phyloP scores from a whole-genome alignment of 2,113 vertebrate genomes.

The Thalassoma bifasciatum region DNA sequence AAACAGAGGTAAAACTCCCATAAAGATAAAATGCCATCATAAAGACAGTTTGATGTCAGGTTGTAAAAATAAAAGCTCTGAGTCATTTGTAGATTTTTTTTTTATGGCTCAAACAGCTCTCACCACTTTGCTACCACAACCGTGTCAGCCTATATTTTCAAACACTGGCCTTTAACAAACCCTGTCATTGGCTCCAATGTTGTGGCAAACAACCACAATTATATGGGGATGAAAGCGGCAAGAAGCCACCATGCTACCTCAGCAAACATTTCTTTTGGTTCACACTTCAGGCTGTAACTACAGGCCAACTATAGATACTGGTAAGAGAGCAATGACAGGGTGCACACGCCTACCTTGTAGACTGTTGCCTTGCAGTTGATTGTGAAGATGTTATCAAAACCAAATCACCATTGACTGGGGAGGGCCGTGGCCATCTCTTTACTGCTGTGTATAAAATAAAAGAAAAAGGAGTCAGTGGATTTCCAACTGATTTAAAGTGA shows the following conservation, averaged over 20 bases:
- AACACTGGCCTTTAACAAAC: background rate
- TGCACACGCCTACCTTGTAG: constrained; percentile 2
- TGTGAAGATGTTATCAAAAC: constrained; percentile 22
- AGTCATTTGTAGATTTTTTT: no score
- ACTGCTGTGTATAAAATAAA: background rate
- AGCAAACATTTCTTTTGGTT: constrained; percentile 6
- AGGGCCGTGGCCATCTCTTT: background rate
- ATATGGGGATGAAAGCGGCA: constrained; percentile 9
- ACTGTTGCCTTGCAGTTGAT: constrained; percentile 5
- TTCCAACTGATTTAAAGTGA: background rate
- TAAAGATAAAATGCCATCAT: no score
- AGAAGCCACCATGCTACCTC: background rate
- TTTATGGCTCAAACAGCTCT: background rate
- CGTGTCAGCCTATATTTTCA: background rate
- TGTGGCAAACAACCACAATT: background rate
- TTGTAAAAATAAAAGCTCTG: background rate
- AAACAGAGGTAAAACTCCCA: no score
- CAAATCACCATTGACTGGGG: background rate
- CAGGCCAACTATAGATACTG: constrained; percentile 4
- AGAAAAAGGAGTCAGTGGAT: background rate
- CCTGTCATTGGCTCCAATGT: background rate
- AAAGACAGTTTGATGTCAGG: background rate
- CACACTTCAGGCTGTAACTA: constrained; percentile 19
- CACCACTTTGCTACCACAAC: background rate
- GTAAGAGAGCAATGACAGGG: constrained; percentile 1